Base-by-base conservation (phyloP, 2,888 invertebrate species). In the Ennomos erosarius region DNA sequence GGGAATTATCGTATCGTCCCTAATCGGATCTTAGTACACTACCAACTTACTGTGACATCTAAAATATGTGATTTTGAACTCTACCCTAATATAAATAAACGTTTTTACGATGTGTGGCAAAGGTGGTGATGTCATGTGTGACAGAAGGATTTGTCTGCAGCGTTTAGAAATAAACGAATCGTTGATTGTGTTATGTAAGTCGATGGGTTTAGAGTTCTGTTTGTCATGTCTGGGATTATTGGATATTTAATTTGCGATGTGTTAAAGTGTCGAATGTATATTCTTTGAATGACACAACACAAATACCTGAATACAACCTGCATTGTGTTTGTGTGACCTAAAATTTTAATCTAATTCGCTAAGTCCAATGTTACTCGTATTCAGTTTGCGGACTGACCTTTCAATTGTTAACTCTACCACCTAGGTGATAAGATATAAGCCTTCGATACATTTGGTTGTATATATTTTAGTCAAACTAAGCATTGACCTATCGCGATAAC, bases 151-250 rank as follows among this genome's bases (percentile, higher is more conserved):
- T 90, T 88, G 88, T 88, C 84, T 84, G 81, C 73, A 81, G 72
- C 79, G 82, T 86, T 88, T 85, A 89, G 85, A 86, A 88, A 86
- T 88, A 86, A 87, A 88, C 85, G 83, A 88, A 82, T 81, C 76
- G 82, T 82, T 89, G 89, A 90, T 89, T 89, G 87, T 82, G 84
- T 88, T 86, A 82, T 86, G 83, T 84, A 83, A 86, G 84, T 79
- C 79, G 83, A 79, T 10, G 79, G 81, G 79, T 75, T 84, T 77
- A 79, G 76, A 78, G 80, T 85, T 81, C 70, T 78, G 79, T 78
- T 79, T 79, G 83, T 85, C 86, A 84, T 74, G 74, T 73, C 51
- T 34, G n/a, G 54, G 42, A 56, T 59, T 60, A 61, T 50, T 47
- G 34, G 47, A 42, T 35, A 44, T 38, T 52, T 56, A 37, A 61